Conservation (phyloP, 2,888 invertebrate species). For the Trilocha varians region DNA sequence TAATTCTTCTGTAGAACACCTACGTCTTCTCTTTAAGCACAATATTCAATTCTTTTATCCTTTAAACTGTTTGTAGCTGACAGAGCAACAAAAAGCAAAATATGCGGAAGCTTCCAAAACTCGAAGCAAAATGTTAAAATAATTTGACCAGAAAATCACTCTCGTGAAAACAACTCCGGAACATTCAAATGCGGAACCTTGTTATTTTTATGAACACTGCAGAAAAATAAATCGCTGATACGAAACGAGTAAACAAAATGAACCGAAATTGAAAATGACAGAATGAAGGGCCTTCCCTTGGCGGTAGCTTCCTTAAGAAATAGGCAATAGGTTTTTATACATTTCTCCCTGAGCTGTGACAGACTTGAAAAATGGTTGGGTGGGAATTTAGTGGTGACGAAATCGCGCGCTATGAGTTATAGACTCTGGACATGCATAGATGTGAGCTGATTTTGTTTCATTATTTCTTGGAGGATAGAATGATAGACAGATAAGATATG, state of each 20-base stretch:
- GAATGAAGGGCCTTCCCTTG: slow-evolving; percentile 1
- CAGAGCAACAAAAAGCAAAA: too few relatives aligned
- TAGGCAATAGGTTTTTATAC: slow-evolving; percentile 18
- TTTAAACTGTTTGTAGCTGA: too few relatives aligned
- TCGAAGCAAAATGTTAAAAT: too few relatives aligned
- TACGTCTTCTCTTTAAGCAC: too few relatives aligned
- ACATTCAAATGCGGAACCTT: background rate
- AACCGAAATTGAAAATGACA: slow-evolving; percentile 5
- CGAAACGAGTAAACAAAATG: background rate
- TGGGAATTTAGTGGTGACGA: background rate
- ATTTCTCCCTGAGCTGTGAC: slow-evolving; percentile 30
- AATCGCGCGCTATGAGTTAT: background rate
- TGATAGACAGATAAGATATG: too few relatives aligned
- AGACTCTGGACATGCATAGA: too few relatives aligned
- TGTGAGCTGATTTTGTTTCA: too few relatives aligned
- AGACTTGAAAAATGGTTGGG: slow-evolving; percentile 31
- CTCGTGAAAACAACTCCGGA: background rate
- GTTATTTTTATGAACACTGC: slow-evolving; percentile 3
- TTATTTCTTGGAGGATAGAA: too few relatives aligned
- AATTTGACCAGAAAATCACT: background rate
- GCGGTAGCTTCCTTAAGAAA: slow-evolving; percentile 15
- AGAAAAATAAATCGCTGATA: background rate
- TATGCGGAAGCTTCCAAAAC: too few relatives aligned
- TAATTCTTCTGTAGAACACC: too few relatives aligned
- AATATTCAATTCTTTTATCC: too few relatives aligned